A percentile compares a stretch with the other conserved stretches of the same genome.
These are phyloP conservation scores for Lacerta bilineata DNA, from an alignment of 2,797 vertebrate genomes.

Conservation along the genomic window DNA sequence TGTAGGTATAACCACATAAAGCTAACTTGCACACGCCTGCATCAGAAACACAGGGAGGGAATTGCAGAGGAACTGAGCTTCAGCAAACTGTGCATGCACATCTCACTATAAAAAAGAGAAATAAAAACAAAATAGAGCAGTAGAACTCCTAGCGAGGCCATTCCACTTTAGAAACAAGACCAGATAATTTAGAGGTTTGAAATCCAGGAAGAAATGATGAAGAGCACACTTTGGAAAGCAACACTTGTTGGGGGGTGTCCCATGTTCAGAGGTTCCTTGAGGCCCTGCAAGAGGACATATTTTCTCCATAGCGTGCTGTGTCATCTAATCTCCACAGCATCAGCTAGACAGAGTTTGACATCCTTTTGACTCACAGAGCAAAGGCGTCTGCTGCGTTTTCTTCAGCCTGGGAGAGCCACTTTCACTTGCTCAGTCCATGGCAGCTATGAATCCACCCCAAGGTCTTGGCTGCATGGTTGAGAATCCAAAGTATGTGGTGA, in stretches of 20 bases:
- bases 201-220: neutral
- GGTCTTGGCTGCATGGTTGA: conserved; percentile 54
- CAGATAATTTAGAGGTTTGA: neutral
- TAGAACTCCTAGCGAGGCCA: neutral
- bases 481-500: conserved; percentile 54
- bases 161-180: neutral
- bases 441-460: neutral
- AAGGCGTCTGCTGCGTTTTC: neutral
- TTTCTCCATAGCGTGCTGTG: neutral
- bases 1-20: no score
- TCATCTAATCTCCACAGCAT: conserved; percentile 33
- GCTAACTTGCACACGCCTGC: neutral
- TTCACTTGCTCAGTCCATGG: conserved; percentile 9
- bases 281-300: neutral
- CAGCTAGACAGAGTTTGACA: conserved; percentile 36
- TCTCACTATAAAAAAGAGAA: neutral
- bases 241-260: neutral
- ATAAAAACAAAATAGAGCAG: no score
- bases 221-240: neutral
- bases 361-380: neutral
- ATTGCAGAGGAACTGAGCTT: neutral
- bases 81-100: neutral
- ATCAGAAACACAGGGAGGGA: neutral
- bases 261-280: neutral
- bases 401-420: neutral